Percentiles rank a stretch among this genome's conserved stretches.
Evolutionary conservation across 2,888 invertebrate species (phyloP).

Genomic region (Coecobrya sp.): DNA sequence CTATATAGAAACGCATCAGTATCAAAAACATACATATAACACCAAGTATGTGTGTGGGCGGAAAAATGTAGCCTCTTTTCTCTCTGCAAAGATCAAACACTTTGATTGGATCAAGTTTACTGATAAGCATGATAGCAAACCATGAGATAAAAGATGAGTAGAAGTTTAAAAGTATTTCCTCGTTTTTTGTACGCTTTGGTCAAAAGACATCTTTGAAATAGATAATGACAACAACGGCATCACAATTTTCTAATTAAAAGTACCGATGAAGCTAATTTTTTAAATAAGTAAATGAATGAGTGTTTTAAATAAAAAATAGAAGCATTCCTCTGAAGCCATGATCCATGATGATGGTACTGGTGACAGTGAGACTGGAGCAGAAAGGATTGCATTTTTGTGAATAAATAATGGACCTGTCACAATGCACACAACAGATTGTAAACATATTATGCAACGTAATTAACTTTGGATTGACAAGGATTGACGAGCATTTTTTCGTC

Average conservation of each 20-base stretch:
- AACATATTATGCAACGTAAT: conserved; percentile 77
- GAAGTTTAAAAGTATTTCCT: not conserved
- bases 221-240: not conserved
- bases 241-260: conserved; percentile 5
- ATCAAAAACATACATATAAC: not conserved
- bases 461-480: conserved; percentile 82
- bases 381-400: conserved; percentile 34
- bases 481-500: conserved; percentile 73
- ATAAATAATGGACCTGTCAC: conserved; percentile 65
- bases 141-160: not conserved
- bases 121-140: not conserved
- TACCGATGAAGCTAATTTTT: not conserved
- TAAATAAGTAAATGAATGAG: not conserved
- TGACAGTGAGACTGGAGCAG: conserved; percentile 36
- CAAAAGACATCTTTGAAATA: not conserved
- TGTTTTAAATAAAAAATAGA: not conserved
- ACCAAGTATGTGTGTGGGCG: conserved; percentile 36
- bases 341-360: conserved; percentile 18
- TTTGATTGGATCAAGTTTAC: conserved; percentile 38
- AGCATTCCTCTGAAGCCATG: conserved; percentile 34
- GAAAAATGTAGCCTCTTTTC: conserved; percentile 35
- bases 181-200: not conserved
- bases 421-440: conserved; percentile 51
- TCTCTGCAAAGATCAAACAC: not conserved
- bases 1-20: not conserved